Evolutionary conservation across 1,140 invertebrate species (phyloP).

Genomic region (Metopolophium dirhodum): DNA sequence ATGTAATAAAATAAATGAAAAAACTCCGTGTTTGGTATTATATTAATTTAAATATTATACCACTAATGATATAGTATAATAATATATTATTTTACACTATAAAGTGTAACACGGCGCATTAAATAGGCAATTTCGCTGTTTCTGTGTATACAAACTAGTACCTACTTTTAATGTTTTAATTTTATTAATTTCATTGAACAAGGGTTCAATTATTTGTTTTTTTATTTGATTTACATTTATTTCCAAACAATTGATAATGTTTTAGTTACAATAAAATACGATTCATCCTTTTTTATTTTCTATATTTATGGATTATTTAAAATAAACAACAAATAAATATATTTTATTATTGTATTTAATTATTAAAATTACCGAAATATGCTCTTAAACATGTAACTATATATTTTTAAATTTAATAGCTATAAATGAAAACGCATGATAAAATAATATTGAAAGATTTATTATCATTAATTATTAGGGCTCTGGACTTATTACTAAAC

Average conservation of each 20-base stretch:
- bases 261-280: neutral
- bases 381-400: no score
- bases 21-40: neutral
- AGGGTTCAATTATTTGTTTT: no score
- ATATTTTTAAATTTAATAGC: no score
- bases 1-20: neutral
- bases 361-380: neutral
- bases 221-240: no score
- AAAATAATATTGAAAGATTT: no score
- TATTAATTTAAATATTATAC: neutral
- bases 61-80: neutral
- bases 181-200: no score
- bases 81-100: neutral
- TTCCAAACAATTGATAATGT: neutral
- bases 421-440: no score
- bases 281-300: neutral
- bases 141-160: no score
- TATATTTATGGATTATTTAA: neutral
- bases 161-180: no score
- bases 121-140: neutral
- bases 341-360: neutral
- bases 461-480: no score
- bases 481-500: no score
- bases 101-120: neutral
- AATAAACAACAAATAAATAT: neutral